phyloP scores from a whole-genome alignment of 2,888 invertebrate species.

The Spatulosminthurus flaviceps region DNA sequence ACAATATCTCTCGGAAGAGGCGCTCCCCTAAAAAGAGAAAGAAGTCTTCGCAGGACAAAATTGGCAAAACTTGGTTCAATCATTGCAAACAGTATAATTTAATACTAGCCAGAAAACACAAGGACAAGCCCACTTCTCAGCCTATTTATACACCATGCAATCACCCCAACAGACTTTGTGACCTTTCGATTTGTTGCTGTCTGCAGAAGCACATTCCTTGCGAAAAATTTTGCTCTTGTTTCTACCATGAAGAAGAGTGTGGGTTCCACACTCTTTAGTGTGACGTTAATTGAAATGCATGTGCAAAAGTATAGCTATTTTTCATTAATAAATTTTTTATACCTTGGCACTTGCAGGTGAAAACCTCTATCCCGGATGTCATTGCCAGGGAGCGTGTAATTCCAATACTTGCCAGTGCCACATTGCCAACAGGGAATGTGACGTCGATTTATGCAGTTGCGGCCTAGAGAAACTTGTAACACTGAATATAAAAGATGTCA shows the following conservation, averaged over 20 bases:
- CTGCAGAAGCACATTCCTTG: not conserved
- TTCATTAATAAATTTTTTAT: no score
- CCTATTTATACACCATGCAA: slow-evolving; percentile 28
- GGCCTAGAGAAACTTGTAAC: not conserved
- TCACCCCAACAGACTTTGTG: slow-evolving; percentile 21
- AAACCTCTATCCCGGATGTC: slow-evolving; percentile 28
- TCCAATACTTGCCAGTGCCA: not conserved
- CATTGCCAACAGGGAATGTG: slow-evolving; percentile 23
- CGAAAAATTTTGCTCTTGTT: slow-evolving; percentile 32
- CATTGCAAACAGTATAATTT: slow-evolving; percentile 3
- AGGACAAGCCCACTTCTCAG: not conserved
- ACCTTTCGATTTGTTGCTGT: slow-evolving; percentile 1
- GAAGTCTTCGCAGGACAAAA: not conserved
- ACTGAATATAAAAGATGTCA: not conserved
- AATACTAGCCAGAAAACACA: not conserved
- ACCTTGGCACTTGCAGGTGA: slow-evolving; percentile 1
- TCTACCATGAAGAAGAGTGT: not conserved
- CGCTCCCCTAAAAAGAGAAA: not conserved
- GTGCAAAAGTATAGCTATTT: no score
- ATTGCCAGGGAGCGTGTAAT: slow-evolving; percentile 5
- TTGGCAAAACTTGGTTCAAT: not conserved
- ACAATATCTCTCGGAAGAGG: not conserved
- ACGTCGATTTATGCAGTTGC: slow-evolving; percentile 33
- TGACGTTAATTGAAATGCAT: not conserved
- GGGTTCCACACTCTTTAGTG: not conserved